Base-by-base conservation (phyloP, 92 coral and sea anemone species). In the Hydrozoanthus gracilis region DNA sequence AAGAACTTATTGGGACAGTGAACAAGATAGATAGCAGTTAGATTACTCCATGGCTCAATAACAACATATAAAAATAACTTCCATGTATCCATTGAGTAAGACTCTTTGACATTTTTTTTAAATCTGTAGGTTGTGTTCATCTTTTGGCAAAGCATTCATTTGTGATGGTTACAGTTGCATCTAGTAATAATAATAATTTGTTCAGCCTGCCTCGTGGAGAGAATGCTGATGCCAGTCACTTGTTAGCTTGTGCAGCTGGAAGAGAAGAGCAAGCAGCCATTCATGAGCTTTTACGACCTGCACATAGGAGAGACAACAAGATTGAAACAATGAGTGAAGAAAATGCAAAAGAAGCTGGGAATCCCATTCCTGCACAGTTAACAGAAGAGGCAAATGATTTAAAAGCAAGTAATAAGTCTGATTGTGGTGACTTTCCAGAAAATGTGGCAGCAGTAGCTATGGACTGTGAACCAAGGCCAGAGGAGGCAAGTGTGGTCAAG, bases 121-220 rank as follows among this genome's bases (percentile, higher is more conserved):
- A 27, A 27, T 4, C 54, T 54, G 3, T 16, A 76, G 82, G 49
- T 44, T 75, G 49, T 76, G 66, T 16, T 76, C 12, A 9, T 4
- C 39, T 51, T 12, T 52, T 14, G 15, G 65, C 27, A 13, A 52
- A 20, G 12, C 44, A 56, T 17, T 27, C 20, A 17, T 55, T 9
- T 45, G 65, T 56, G 14, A 76, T 76, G 82, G 82, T 76, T 55
- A 76, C 82, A 52, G 67, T 76, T 76, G 82, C 82, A 12, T 7
- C 66, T 6, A 52, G 65, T 54, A 76, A 5, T 20, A 68, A 68
- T 9, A 54, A 5, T 51, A 76, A 20, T 20, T 52, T 76, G 47
- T 76, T 76, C 82, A 52, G 47, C 54, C 49, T 76, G 82, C 65
- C 82, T 76, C 82, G 65, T 51, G 82, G 82, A 7, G 82, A 76